phyloP scores from a whole-genome alignment of 35 echinoderm and acorn worm genomes.

The Ophioderma brevispina region DNA sequence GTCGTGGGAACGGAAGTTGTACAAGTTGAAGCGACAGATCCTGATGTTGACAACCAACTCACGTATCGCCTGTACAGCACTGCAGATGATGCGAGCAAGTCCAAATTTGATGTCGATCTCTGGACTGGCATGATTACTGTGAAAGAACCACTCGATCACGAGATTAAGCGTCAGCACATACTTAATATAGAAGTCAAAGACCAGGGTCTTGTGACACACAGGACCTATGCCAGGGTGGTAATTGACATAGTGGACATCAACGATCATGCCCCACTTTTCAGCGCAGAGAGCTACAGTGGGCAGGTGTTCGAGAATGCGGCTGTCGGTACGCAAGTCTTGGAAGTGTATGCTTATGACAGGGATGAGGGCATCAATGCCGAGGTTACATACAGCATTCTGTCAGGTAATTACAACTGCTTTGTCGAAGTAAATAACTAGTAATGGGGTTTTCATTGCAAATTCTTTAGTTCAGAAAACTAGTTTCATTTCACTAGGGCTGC shows the following conservation, averaged over 20 bases:
- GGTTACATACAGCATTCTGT: constrained; percentile 77
- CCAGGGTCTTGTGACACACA: constrained; percentile 48
- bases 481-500: too few species aligned
- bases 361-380: constrained; percentile 86
- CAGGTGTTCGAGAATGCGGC: constrained; percentile 94
- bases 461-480: too few species aligned
- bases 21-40: constrained; percentile 58
- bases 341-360: constrained; percentile 81
- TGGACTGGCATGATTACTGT: constrained; percentile 59
- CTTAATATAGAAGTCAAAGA: constrained; percentile 77
- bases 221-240: constrained; percentile 68
- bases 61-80: constrained; percentile 63
- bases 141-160: constrained; percentile 76
- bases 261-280: constrained; percentile 88
- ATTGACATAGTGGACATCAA: constrained; percentile 78
- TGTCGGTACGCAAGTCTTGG: constrained; percentile 56
- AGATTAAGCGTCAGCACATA: constrained; percentile 64
- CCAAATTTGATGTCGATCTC: constrained; percentile 61
- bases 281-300: constrained; percentile 66
- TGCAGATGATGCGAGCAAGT: constrained; percentile 49
- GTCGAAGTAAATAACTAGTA: too few species aligned
- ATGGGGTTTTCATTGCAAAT: too few species aligned
- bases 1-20: constrained; percentile 40
- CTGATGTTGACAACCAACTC: constrained; percentile 56
- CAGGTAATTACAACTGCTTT: constrained; percentile 62